Percentiles rank a stretch among this genome's conserved stretches.
phyloP scores from a whole-genome alignment of 2,888 invertebrate species.

The Tupiocoris notatus region DNA sequence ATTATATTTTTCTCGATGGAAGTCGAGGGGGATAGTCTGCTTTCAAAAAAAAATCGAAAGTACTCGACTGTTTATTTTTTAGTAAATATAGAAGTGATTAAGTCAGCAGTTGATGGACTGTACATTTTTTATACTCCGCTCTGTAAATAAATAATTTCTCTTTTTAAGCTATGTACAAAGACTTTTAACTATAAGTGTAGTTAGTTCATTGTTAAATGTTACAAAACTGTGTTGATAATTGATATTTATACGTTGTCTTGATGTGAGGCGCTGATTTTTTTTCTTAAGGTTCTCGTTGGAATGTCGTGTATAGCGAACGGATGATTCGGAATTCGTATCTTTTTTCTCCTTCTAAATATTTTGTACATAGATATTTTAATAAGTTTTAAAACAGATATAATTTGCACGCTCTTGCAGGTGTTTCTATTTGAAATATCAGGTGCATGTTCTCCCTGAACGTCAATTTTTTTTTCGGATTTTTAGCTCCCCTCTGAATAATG shows the following conservation, averaged over 20 bases:
- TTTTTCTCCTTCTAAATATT: background rate
- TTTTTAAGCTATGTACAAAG: slow-evolving; percentile 44
- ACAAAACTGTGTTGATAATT: slow-evolving; percentile 31
- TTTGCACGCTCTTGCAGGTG: background rate
- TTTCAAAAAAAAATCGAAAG: background rate
- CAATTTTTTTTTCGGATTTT: background rate
- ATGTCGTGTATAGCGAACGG: slow-evolving; percentile 11
- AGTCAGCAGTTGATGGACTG: slow-evolving; percentile 37
- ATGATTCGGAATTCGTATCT: slow-evolving; percentile 15
- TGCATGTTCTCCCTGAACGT: background rate
- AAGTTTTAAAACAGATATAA: background rate
- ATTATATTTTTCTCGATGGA: slow-evolving; percentile 20
- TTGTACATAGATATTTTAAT: background rate
- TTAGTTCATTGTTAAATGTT: slow-evolving; percentile 29
- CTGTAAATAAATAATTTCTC: slow-evolving; percentile 42
- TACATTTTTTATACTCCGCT: slow-evolving; percentile 43
- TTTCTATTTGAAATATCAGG: background rate
- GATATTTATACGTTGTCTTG: slow-evolving; percentile 33
- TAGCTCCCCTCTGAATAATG: background rate
- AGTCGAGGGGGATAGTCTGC: background rate
- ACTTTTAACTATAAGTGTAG: slow-evolving; percentile 23
- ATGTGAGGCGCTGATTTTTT: slow-evolving; percentile 1
- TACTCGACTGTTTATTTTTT: slow-evolving; percentile 29
- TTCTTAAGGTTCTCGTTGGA: slow-evolving; percentile 11
- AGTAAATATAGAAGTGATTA: slow-evolving; percentile 17